These are phyloP conservation scores for Platorchestia sp. DNA, from an alignment of 1,140 invertebrate species.

Conservation along the genomic window DNA sequence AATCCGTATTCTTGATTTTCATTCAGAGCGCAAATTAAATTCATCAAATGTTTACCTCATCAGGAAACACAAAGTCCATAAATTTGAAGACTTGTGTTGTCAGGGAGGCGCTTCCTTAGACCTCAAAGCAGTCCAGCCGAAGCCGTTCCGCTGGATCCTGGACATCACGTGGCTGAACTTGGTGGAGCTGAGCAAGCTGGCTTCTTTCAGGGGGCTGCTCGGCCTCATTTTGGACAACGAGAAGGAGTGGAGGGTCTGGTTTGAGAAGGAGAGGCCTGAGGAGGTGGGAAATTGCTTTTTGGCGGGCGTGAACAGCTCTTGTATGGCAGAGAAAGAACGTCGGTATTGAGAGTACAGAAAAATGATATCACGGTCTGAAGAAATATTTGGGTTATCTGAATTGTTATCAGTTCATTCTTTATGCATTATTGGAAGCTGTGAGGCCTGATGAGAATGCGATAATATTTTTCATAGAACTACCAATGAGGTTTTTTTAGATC, in stretches of 20 bases:
- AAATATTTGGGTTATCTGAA: too few relatives aligned
- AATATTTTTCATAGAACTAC: too few relatives aligned
- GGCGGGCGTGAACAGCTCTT: too few relatives aligned
- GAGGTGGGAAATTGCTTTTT: constrained; percentile 79
- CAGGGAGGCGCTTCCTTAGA: constrained; percentile 91
- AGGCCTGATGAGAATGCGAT: too few relatives aligned
- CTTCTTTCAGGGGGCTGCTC: constrained; percentile 85
- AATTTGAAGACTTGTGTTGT: neutral
- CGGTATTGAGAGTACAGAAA: too few relatives aligned
- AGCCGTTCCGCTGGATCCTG: constrained; percentile 95
- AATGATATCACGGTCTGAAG: too few relatives aligned
- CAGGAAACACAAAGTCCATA: neutral
- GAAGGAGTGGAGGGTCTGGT: constrained; percentile 93
- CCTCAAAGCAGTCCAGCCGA: constrained; percentile 90
- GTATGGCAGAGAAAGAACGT: too few relatives aligned
- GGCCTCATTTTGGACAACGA: constrained; percentile 88
- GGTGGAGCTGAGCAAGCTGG: constrained; percentile 92
- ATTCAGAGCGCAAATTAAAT: neutral
- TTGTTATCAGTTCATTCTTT: too few relatives aligned
- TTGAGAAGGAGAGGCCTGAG: constrained; percentile 94
- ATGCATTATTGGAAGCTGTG: too few relatives aligned
- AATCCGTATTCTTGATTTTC: neutral
- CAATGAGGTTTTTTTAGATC: too few relatives aligned
- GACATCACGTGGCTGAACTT: constrained; percentile 97
- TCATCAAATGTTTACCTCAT: neutral